Evolutionary conservation across 2,888 invertebrate genomes (phyloP).

Genomic region (Stenodema calcarata): DNA sequence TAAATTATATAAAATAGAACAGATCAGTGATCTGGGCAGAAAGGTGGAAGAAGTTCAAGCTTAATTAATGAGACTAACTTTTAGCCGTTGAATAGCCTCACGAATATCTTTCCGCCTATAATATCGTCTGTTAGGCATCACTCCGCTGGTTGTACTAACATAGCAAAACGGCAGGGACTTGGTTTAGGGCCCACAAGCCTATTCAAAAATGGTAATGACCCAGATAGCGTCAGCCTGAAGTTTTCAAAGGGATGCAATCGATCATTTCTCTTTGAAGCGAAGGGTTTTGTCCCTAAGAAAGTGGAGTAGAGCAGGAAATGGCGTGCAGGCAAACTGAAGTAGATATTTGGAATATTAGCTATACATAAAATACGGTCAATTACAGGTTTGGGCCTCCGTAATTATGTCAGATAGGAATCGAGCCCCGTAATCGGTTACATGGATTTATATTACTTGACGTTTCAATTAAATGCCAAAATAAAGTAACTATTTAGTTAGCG

Average conservation of each 20-base stretch:
- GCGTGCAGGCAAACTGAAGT: no score
- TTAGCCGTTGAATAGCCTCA: background rate
- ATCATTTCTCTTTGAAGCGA: background rate
- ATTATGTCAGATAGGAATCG: no score
- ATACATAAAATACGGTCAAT: no score
- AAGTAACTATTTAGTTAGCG: no score
- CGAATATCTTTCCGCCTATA: background rate
- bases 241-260: background rate
- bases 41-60: no score
- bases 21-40: no score
- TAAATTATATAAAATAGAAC: no score
- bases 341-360: no score
- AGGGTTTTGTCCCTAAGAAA: background rate
- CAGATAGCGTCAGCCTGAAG: background rate
- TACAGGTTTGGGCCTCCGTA: no score
- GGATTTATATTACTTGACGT: no score
- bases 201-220: constrained; percentile 16
- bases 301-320: background rate
- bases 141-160: background rate
- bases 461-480: no score
- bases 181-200: background rate
- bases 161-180: background rate
- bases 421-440: no score
- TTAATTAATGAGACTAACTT: background rate
- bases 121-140: constrained; percentile 6